A percentile compares a stretch with the other conserved stretches of the same genome.
These are phyloP conservation scores for Tribolium castaneum DNA, from an alignment of 1,140 invertebrate genomes.

Conservation along the genomic window DNA sequence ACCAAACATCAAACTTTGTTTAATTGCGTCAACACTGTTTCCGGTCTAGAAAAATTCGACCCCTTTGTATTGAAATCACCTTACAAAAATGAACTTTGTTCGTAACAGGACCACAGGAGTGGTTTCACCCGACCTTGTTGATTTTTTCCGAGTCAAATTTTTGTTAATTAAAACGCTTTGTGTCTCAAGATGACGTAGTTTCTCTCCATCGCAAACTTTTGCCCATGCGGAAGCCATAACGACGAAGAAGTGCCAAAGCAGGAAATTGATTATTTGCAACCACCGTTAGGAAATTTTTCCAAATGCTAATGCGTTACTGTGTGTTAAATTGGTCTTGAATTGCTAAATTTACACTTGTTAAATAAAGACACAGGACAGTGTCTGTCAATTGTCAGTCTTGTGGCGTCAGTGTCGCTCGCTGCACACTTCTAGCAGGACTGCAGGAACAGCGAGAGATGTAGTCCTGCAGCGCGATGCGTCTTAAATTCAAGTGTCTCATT, in stretches of 20 bases:
- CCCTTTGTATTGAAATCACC: not conserved
- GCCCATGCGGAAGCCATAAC: not conserved
- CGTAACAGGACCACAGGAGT: conserved; percentile 14
- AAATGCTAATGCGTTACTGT: too few species aligned
- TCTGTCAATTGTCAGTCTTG: conserved; percentile 36
- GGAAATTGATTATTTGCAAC: conserved; percentile 6
- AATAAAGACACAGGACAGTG: conserved; percentile 2
- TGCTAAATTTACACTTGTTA: too few species aligned
- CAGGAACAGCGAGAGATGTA: not conserved
- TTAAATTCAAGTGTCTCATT: not conserved
- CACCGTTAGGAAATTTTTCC: not conserved
- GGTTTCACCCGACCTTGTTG: not conserved
- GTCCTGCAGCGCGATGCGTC: conserved; percentile 8
- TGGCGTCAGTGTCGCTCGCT: conserved; percentile 38
- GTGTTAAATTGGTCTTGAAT: too few species aligned
- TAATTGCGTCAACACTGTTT: not conserved
- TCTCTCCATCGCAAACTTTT: conserved; percentile 4
- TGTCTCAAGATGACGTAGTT: conserved; percentile 6
- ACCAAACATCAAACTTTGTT: not conserved
- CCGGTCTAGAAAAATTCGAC: not conserved
- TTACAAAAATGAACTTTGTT: not conserved
- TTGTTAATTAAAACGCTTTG: too few species aligned
- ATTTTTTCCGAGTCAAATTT: too few species aligned
- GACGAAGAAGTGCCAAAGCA: not conserved
- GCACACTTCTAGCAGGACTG: conserved; percentile 19